Evolutionary conservation across 2,888 invertebrate genomes (phyloP).

Genomic region (Apamea crenata): DNA sequence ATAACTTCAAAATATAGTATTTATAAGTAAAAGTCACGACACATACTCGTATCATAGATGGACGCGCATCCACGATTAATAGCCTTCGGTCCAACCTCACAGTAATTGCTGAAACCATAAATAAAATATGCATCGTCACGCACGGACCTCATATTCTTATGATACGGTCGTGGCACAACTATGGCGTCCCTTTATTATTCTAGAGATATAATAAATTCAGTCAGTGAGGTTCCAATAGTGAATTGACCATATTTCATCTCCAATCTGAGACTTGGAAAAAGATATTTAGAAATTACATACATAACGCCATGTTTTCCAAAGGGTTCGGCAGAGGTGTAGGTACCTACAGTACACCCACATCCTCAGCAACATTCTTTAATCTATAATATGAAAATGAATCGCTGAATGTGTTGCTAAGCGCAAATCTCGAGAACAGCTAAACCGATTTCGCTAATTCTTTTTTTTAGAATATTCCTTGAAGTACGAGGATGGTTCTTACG

Average conservation of each 20-base stretch:
- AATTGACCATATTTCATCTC: not conserved
- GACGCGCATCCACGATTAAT: slow-evolving; percentile 18
- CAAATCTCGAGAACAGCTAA: no score
- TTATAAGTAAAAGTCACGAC: not conserved
- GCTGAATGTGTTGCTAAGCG: no score
- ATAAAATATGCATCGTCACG: slow-evolving; percentile 32
- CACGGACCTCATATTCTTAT: slow-evolving; percentile 3
- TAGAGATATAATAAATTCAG: not conserved
- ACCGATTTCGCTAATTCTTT: no score
- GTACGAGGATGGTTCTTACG: no score
- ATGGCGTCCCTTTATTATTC: not conserved
- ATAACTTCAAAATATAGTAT: not conserved
- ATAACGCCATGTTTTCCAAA: no score
- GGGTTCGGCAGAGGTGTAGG: no score
- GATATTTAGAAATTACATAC: not conserved
- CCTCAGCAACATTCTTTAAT: not conserved
- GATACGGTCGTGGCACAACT: not conserved
- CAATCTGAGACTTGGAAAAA: not conserved
- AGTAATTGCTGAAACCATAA: slow-evolving; percentile 33
- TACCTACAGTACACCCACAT: no score
- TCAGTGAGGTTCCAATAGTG: not conserved
- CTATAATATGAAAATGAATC: no score
- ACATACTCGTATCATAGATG: not conserved
- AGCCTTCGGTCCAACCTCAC: not conserved
- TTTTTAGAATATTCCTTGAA: no score